Base-by-base conservation (phyloP, 2,888 invertebrate genomes). In the Melinopterus prodromus region DNA sequence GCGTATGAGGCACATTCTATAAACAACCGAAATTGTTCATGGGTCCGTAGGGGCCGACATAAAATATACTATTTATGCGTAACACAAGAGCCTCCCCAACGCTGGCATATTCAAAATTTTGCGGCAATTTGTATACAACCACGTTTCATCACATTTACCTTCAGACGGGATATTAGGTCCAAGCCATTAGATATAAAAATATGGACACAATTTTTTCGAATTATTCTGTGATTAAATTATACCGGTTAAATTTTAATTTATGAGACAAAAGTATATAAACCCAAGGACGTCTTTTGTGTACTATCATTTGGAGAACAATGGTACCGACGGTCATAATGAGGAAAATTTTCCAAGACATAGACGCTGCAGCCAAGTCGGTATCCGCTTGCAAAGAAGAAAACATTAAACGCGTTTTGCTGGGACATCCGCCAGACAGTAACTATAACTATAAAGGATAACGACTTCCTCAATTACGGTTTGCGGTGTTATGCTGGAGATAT, bases 361-460 rank as follows among this genome's bases (percentile, higher is more conserved):
- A 53, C 2, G 53, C 53, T 9, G 53, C 7, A 53, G 53, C 12
- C 53, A 53, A 53, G 53, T 53, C 53, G 53, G 53, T 53, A 53
- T 53, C 53, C 53, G 7, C 53, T 53, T 9, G 53, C 53, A 12
- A 12, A 53, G 53, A 53, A 53, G 53, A 53, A 53, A 53, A 53
- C 53, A 53, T 53, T 53, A 53, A 53, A 53, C 53, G 53, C 53
- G 53, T 53, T 53, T 53, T 53, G 53, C 53, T 53, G 53, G 53
- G 53, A 53, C 53, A 53, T 53, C 53, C 53, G 53, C 53, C 53
- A 53, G 53, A 53, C 53, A 53, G 53, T 53, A 53, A 53, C 53
- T 53, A 53, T 53, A 53, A 53, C 53, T 53, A 53, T 53, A 53
- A 53, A 53, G 53, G 53, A 53, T 53, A 53, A 53, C 53, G 53